Conservation (phyloP, 2,113 vertebrate genomes). For the Callocephalon fimbriatum region DNA sequence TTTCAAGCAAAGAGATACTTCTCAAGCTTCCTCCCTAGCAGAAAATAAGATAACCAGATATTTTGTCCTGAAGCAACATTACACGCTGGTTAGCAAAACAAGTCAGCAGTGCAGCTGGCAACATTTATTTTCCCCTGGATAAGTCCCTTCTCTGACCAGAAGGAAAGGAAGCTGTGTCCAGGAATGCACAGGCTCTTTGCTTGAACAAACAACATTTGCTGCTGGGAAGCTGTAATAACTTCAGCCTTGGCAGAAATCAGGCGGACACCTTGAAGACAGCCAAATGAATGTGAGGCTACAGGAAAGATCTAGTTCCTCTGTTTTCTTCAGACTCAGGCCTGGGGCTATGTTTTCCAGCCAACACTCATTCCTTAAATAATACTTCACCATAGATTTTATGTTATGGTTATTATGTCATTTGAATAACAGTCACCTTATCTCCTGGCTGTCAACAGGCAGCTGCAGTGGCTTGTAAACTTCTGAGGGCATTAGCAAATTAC, state of each 20-base stretch:
- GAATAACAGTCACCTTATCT: not conserved
- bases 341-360: constrained; percentile 25
- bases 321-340: not conserved
- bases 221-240: constrained; percentile 23
- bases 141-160: constrained; percentile 9
- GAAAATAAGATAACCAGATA: not conserved
- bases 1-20: constrained; percentile 1
- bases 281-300: constrained; percentile 13
- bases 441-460: not conserved
- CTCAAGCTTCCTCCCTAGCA: not conserved
- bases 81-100: not conserved
- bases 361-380: not conserved
- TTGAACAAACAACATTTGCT: constrained; percentile 1
- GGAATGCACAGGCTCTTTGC: constrained; percentile 12
- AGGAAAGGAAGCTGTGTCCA: not conserved
- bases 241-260: constrained; percentile 28
- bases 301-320: not conserved
- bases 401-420: not conserved
- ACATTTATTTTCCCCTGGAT: not conserved
- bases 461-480: constrained; percentile 26
- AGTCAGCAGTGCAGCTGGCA: not conserved
- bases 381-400: not conserved
- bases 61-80: constrained; percentile 21
- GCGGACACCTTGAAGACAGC: not conserved
- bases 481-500: not conserved